Evolutionary conservation across 2,888 invertebrate genomes (phyloP).

Genomic region (Cephus nigrinus): DNA sequence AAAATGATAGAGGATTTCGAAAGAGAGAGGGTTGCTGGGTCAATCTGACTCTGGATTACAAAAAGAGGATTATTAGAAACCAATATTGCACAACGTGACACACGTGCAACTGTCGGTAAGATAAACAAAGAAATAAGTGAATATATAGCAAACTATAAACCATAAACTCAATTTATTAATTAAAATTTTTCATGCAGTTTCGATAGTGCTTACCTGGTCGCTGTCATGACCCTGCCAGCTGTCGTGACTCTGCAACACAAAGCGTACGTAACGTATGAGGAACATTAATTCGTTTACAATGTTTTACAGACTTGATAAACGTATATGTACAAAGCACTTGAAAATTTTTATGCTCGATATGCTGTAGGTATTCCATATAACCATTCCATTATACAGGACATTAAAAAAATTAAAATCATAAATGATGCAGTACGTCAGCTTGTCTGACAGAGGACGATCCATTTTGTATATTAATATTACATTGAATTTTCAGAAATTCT

Average conservation of each 20-base stretch:
- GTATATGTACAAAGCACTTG: background rate
- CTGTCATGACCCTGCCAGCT: slow-evolving; percentile 74
- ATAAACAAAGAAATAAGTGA: background rate
- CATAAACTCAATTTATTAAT: background rate
- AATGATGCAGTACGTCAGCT: background rate
- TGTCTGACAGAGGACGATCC: background rate
- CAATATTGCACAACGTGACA: slow-evolving; percentile 10
- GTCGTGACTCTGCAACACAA: slow-evolving; percentile 71
- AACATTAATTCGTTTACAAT: background rate
- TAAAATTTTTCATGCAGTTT: background rate
- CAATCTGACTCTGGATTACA: background rate
- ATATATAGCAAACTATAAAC: background rate
- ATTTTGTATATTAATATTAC: background rate
- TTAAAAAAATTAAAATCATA: background rate
- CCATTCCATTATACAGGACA: background rate
- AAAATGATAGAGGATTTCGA: background rate
- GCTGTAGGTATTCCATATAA: background rate
- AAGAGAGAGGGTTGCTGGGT: background rate
- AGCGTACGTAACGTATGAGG: slow-evolving; percentile 11
- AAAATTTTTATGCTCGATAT: background rate
- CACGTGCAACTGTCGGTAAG: background rate
- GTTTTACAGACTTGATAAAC: background rate
- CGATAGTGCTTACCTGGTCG: slow-evolving; percentile 68
- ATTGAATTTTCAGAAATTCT: background rate
- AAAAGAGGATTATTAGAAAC: slow-evolving; percentile 8